A percentile compares a stretch with the other conserved stretches of the same genome.
Conservation (phyloP, 2,113 vertebrate genomes). For the Ctenomys sociabilis region DNA sequence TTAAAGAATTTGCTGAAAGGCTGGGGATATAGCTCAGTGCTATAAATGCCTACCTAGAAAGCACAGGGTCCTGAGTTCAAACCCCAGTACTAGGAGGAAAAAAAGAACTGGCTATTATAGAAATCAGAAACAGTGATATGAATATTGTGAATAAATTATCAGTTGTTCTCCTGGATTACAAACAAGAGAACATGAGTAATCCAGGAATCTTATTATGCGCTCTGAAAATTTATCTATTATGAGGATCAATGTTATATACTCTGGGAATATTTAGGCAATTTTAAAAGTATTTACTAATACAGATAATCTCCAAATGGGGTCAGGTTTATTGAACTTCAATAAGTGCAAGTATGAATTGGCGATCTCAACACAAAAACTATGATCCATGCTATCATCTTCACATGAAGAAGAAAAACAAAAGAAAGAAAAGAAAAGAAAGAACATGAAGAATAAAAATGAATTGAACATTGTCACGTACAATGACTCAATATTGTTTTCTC, state of each 20-base stretch:
- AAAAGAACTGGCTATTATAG: background rate
- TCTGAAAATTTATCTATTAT: constrained; percentile 6
- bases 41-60: too few relatives aligned
- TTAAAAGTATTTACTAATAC: constrained; percentile 5
- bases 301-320: constrained; percentile 32
- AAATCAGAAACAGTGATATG: background rate
- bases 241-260: background rate
- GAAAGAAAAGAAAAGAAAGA: too few relatives aligned
- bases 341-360: background rate
- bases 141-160: constrained; percentile 22
- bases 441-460: background rate
- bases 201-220: background rate
- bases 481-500: background rate
- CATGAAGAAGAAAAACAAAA: constrained; percentile 25
- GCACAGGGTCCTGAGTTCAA: too few relatives aligned
- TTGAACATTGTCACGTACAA: background rate
- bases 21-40: too few relatives aligned
- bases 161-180: background rate
- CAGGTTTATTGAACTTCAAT: background rate
- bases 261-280: background rate
- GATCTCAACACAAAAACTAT: background rate
- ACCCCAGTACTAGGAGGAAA: too few relatives aligned
- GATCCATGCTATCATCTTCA: background rate
- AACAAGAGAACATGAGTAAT: background rate
- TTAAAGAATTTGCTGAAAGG: background rate